A percentile compares a stretch with the other conserved stretches of the same genome.
phyloP scores from a whole-genome alignment of 2,113 vertebrate genomes.

The Heliornis fulica region DNA sequence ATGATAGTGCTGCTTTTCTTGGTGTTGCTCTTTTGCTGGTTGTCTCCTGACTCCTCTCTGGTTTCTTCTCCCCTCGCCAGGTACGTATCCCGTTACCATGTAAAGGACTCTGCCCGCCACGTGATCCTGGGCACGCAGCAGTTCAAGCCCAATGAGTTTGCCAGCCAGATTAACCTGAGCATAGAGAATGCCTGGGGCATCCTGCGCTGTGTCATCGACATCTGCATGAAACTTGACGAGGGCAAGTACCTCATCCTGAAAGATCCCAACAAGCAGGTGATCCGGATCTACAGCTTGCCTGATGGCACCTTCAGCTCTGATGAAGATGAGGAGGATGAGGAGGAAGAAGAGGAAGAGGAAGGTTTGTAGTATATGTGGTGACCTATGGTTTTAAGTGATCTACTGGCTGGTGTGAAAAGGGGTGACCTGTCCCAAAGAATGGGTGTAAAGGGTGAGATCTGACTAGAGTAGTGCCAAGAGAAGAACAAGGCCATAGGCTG shows the following conservation, averaged over 20 bases:
- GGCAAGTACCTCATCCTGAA: slow-evolving; percentile 99
- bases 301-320: slow-evolving; percentile 99
- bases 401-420: neutral
- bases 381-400: neutral
- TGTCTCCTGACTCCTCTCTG: neutral
- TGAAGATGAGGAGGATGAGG: slow-evolving; percentile 96
- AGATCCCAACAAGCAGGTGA: slow-evolving; percentile 99
- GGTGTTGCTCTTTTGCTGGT: rapidly evolving
- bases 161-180: slow-evolving; percentile 99
- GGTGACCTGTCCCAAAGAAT: neutral
- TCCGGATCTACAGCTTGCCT: slow-evolving; percentile 95
- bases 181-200: slow-evolving; percentile 99
- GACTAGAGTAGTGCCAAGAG: too few relatives aligned
- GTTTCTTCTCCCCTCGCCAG: slow-evolving; percentile 46
- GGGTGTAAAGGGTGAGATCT: neutral
- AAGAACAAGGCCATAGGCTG: rapidly evolving
- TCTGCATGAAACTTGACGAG: slow-evolving; percentile 98
- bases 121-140: slow-evolving; percentile 97
- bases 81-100: slow-evolving; percentile 96
- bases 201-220: slow-evolving; percentile 95
- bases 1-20: neutral
- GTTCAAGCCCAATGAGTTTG: slow-evolving; percentile 98
- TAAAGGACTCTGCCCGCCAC: slow-evolving; percentile 93
- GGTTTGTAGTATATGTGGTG: slow-evolving; percentile 49
- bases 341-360: slow-evolving; percentile 95